Evolutionary conservation across 2,797 vertebrate genomes (phyloP).

Genomic region (Apogon talboti): DNA sequence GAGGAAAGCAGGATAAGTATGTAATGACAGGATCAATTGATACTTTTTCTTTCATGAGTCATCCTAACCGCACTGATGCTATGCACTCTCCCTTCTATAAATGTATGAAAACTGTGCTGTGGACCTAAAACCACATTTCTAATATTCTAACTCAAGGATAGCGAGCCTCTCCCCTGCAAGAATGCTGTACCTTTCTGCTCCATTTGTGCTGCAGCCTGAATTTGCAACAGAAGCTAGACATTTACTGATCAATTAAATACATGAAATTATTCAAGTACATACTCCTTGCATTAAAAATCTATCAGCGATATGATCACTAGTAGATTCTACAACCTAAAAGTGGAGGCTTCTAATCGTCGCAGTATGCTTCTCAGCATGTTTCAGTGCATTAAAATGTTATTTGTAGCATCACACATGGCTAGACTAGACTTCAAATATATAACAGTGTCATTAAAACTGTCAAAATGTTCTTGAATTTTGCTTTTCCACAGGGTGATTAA

Average conservation of each 20-base stretch:
- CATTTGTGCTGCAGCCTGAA: slow-evolving; percentile 27
- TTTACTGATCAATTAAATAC: slow-evolving; percentile 19
- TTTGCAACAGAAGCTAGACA: slow-evolving; percentile 10
- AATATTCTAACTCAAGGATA: no score
- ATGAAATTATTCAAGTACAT: slow-evolving; percentile 33
- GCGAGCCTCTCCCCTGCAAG: neutral
- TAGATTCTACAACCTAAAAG: slow-evolving; percentile 28
- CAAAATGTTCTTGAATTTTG: slow-evolving; percentile 55
- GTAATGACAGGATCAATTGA: slow-evolving; percentile 1
- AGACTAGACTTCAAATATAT: slow-evolving; percentile 50
- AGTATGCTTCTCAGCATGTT: slow-evolving; percentile 40
- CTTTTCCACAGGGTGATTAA: slow-evolving; percentile 63
- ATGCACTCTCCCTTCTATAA: no score
- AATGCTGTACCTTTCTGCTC: slow-evolving; percentile 26
- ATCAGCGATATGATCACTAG: slow-evolving; percentile 13
- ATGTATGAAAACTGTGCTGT: no score
- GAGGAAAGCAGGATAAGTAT: slow-evolving; percentile 6
- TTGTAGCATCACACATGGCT: slow-evolving; percentile 51
- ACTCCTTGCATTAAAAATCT: slow-evolving; percentile 16
- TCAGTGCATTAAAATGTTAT: slow-evolving; percentile 41
- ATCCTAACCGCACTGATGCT: no score
- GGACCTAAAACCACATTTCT: no score
- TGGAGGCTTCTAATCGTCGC: slow-evolving; percentile 17
- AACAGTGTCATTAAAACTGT: slow-evolving; percentile 64
- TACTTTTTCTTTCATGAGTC: no score